A percentile compares a stretch with the other conserved stretches of the same genome.
Evolutionary conservation across 2,113 vertebrate species (phyloP).

Genomic region (Kryptolebias marmoratus): DNA sequence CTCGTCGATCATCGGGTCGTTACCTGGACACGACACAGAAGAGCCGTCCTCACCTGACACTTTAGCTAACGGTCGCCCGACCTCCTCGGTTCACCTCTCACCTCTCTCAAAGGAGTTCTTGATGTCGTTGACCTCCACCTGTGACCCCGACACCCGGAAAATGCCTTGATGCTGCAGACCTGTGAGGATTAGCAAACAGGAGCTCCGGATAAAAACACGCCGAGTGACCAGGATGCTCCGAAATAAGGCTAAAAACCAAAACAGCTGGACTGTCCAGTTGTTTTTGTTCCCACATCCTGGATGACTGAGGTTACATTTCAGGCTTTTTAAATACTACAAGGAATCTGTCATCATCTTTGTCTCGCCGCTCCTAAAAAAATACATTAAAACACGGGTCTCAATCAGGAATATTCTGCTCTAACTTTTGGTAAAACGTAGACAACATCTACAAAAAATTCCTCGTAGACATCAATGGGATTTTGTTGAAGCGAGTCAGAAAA

Average conservation of each 20-base stretch:
- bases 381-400: too few species aligned
- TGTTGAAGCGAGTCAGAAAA: too few species aligned
- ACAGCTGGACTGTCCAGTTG: too few species aligned
- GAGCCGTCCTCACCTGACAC: neutral
- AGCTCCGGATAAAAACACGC: neutral
- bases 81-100: slow-evolving; percentile 62
- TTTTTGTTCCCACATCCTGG: too few species aligned
- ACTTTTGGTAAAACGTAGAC: too few species aligned
- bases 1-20: slow-evolving; percentile 95
- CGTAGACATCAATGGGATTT: too few species aligned
- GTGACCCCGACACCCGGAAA: slow-evolving; percentile 97
- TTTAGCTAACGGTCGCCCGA: neutral
- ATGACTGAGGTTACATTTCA: neutral
- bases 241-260: too few species aligned
- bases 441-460: too few species aligned
- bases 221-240: too few species aligned
- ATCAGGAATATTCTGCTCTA: too few species aligned
- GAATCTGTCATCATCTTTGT: too few species aligned
- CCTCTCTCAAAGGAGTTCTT: slow-evolving; percentile 99
- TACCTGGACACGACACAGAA: slow-evolving; percentile 83
- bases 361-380: too few species aligned
- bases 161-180: slow-evolving; percentile 99
- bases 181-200: slow-evolving; percentile 52
- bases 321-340: neutral
- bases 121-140: slow-evolving; percentile 99